Conservation (phyloP, 2,888 invertebrate genomes). For the Geophilus truncorum region DNA sequence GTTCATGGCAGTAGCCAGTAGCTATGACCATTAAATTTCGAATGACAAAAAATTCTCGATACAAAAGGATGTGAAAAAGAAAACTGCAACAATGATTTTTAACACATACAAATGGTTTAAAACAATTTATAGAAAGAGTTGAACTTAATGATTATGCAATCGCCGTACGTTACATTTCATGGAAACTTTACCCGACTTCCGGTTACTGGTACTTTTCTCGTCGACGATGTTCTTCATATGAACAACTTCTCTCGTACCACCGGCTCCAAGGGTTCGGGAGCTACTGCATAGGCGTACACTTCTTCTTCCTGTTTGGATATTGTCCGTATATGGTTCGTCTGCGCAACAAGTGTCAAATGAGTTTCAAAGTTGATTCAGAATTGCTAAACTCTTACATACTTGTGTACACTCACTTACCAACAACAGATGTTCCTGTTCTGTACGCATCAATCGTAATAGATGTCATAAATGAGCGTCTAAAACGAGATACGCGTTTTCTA, state of each 20-base stretch:
- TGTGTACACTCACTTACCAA: not conserved
- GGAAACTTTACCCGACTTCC: not conserved
- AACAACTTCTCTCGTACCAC: not conserved
- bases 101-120: not conserved
- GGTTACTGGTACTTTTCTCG: not conserved
- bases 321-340: not conserved
- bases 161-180: not conserved
- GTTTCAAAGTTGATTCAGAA: too few species aligned
- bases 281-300: not conserved
- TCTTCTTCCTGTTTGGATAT: not conserved
- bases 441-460: constrained; percentile 34
- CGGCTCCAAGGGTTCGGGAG: not conserved
- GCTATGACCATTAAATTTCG: not conserved
- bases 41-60: not conserved
- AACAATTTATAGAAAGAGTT: not conserved
- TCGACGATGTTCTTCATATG: not conserved
- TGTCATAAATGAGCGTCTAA: constrained; percentile 35
- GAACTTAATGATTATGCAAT: not conserved
- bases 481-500: constrained; percentile 31
- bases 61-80: not conserved
- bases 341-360: too few species aligned
- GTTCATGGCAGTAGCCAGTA: not conserved
- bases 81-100: not conserved
- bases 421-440: constrained; percentile 27
- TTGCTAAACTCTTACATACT: too few species aligned